Conservation (phyloP, 2,797 vertebrate species). For the Trichosurus vulpecula region DNA sequence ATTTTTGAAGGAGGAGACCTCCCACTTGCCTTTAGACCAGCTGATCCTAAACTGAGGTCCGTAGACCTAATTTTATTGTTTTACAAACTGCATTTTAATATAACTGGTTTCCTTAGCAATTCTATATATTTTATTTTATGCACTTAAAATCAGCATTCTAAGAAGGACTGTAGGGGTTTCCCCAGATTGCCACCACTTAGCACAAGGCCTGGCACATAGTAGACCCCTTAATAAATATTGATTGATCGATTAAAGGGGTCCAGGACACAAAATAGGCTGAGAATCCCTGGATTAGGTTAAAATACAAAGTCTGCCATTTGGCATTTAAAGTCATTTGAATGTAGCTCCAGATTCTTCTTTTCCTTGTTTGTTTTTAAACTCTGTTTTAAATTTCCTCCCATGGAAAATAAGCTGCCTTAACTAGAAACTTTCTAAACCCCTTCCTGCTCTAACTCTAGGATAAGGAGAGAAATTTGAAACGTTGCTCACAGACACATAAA, state of each 20-base stretch:
- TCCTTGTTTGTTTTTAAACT: not conserved
- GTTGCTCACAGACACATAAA: not conserved
- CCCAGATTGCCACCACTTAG: not conserved
- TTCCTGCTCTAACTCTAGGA: not conserved
- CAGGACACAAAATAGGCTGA: not conserved
- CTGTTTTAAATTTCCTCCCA: not conserved
- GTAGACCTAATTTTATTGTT: not conserved
- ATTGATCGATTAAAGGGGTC: not conserved
- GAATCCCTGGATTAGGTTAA: not conserved
- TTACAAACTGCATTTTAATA: not conserved
- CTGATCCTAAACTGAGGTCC: not conserved
- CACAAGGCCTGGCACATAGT: not conserved
- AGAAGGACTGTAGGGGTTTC: not conserved
- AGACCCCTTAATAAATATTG: not conserved
- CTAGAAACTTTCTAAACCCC: not conserved
- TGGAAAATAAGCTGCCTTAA: not conserved
- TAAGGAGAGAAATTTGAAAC: not conserved
- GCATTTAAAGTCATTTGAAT: not conserved
- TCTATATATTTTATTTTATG: not conserved
- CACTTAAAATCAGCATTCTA: not conserved
- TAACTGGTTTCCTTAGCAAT: not conserved
- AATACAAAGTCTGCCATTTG: not conserved
- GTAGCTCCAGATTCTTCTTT: not conserved
- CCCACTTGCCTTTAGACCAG: not conserved
- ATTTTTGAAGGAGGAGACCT: not conserved